Evolutionary conservation across 2,888 invertebrate species (phyloP), one percentile per base, ranked within the genome.

Genomic region (Dysmachus trigonus): DNA sequence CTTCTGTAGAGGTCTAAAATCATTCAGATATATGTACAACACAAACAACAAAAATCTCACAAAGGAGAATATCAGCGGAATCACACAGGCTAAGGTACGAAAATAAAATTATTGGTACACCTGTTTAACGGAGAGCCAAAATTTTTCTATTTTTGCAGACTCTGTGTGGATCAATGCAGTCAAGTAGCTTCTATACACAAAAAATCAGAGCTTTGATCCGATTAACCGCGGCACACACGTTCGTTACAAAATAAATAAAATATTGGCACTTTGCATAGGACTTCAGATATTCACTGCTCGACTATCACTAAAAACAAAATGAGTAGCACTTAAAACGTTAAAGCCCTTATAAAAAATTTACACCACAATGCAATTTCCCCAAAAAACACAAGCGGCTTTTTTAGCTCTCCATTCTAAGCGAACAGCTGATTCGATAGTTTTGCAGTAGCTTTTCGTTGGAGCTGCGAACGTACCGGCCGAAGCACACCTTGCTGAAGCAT

Each of bases 81-180:
- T 41, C 38, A 41, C 33, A 81, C 22, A 79, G 53, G 53, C 81
- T 53, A 81, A 62, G 13, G 33, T 53, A 27, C 30, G 13, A 81
- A 81, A 81, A 81, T 81, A 81, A 81, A 81, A 81, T 47, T 22
- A 81, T 47, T 22, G 27, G n/a, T 51, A 81, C 81, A 81, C 81
- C 81, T 81, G 51, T 81, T 47, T 47, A 53, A 53, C 62, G 10
- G 47, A 53, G 33, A 81, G 62, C 53, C 81, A 81, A 62, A 81
- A 41, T 41, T 41, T 33, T 31, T 53, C 81, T 81, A 81, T 81
- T 81, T 81, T 81, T 53, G 22, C 31, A 53, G 31, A 8, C 18
- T 41, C 38, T 38, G 10, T 47, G 30, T 81, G 47, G 47, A 53
- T 33, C 27, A 81, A 53, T 62, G 33, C 81, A 27, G 47, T 38